Conservation (phyloP, 1,140 invertebrate species). For the Schlechtendalia chinensis region DNA sequence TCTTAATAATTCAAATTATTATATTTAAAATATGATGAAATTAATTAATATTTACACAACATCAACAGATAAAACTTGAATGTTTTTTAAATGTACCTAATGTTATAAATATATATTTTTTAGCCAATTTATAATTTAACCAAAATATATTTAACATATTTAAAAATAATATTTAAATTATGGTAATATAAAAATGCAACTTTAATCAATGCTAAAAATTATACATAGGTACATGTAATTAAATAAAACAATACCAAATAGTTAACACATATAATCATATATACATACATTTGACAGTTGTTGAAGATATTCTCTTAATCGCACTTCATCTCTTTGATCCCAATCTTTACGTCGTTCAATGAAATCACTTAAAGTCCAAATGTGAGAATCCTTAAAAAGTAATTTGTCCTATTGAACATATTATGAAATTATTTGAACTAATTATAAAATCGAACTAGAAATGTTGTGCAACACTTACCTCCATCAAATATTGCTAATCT, state of each 20-base stretch:
- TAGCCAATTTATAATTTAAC: background rate
- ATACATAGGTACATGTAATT: background rate
- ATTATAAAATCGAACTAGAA: background rate
- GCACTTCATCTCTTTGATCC: conserved; percentile 21
- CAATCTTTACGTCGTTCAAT: conserved; percentile 34
- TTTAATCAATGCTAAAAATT: background rate
- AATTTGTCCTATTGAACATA: conserved; percentile 4
- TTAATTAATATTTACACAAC: too few relatives aligned
- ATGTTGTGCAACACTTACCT: conserved; percentile 29
- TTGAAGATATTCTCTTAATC: conserved; percentile 29
- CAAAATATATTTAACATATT: too few relatives aligned
- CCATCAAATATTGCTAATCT: background rate
- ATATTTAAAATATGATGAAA: too few relatives aligned
- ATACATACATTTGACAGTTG: conserved; percentile 22
- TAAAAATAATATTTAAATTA: background rate
- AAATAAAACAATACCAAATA: background rate
- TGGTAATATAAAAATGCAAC: background rate
- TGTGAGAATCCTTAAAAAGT: conserved; percentile 4
- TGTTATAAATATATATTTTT: background rate
- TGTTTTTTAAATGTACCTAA: background rate
- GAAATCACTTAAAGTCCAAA: conserved; percentile 37
- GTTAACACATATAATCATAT: background rate
- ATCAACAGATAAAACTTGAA: background rate
- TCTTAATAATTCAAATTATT: too few relatives aligned
- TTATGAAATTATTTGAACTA: too few relatives aligned